phyloP scores from a whole-genome alignment of 2,113 vertebrate genomes.

The Cricetomys ansorgei region DNA sequence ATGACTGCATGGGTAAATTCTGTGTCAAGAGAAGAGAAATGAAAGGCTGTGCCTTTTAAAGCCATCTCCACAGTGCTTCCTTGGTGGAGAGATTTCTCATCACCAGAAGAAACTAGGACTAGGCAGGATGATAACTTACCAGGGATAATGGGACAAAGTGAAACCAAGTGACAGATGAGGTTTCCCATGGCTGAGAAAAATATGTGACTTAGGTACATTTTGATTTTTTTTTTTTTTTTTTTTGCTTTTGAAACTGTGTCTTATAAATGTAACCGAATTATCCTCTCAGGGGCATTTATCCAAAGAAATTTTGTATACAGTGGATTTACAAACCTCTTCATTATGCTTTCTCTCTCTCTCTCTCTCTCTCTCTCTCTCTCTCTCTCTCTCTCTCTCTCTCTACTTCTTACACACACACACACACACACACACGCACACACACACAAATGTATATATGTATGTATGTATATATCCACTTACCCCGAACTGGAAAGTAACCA shows the following conservation, averaged over 20 bases:
- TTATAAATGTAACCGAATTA: not conserved
- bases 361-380: no score
- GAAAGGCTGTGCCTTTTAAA: not conserved
- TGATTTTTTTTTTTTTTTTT: no score
- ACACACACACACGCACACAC: not conserved
- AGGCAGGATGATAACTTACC: not conserved
- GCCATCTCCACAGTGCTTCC: not conserved
- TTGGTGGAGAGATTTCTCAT: not conserved
- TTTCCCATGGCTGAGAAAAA: not conserved
- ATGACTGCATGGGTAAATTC: not conserved
- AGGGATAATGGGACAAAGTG: not conserved
- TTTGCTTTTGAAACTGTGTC: not conserved
- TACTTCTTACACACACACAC: not conserved
- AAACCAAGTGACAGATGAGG: not conserved
- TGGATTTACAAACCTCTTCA: not conserved
- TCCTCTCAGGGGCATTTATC: not conserved
- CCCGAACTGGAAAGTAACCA: not conserved
- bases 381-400: not conserved
- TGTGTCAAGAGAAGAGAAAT: slow-evolving; percentile 12
- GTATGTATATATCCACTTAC: not conserved
- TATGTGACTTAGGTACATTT: not conserved
- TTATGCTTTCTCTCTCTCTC: not conserved
- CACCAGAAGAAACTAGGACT: not conserved
- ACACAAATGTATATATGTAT: not conserved
- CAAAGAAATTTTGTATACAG: not conserved